Conservation (phyloP, 2,797 vertebrate species). For the Coracias cyanogaster region DNA sequence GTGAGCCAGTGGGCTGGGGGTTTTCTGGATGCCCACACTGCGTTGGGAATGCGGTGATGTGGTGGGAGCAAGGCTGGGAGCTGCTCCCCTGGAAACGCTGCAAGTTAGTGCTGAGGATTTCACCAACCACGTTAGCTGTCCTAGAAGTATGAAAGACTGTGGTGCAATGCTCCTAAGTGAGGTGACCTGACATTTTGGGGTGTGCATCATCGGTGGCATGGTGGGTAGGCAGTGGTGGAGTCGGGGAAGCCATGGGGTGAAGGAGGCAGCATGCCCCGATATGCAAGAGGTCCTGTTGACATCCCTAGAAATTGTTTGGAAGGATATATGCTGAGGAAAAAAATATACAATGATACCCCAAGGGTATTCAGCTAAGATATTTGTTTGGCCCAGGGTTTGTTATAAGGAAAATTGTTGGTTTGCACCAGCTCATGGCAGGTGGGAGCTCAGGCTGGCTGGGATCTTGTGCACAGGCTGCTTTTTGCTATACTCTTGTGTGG, state of each 20-base stretch:
- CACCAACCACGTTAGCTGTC: background rate
- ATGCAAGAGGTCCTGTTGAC: background rate
- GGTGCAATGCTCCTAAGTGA: background rate
- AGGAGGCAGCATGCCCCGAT: rapidly evolving
- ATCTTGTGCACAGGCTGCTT: background rate
- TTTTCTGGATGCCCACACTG: background rate
- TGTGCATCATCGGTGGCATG: background rate
- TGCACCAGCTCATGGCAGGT: background rate
- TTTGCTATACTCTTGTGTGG: background rate
- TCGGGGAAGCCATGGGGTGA: background rate
- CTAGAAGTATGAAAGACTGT: rapidly evolving
- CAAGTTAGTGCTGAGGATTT: background rate
- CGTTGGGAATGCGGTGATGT: background rate
- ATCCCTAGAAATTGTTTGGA: background rate
- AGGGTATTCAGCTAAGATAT: background rate
- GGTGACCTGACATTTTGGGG: background rate
- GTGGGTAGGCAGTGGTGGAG: background rate
- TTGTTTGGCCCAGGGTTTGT: background rate
- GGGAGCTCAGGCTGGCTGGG: background rate
- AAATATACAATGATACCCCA: rapidly evolving
- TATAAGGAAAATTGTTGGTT: background rate
- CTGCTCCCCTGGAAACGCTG: background rate
- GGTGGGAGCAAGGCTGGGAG: background rate
- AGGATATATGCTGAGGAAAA: background rate
- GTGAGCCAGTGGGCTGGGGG: background rate